Evolutionary conservation across 2,888 invertebrate genomes (phyloP).

Genomic region (Lypha dubia): DNA sequence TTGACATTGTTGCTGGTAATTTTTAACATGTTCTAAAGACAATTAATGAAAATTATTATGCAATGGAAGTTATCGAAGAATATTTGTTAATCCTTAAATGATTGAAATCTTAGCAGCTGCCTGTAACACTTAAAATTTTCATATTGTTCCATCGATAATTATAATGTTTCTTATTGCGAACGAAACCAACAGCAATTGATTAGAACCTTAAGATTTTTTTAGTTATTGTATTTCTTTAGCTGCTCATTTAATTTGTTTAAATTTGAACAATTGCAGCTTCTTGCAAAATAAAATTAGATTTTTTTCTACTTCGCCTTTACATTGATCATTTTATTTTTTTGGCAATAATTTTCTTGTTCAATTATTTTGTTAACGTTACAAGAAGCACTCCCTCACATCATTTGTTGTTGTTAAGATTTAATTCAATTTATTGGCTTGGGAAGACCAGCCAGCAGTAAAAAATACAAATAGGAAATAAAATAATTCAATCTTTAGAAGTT

Average conservation of each 20-base stretch:
- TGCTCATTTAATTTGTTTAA: constrained; percentile 21
- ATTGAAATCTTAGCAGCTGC: constrained; percentile 66
- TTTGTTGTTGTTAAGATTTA: not conserved
- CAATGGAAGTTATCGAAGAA: not conserved
- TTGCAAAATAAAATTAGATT: constrained; percentile 39
- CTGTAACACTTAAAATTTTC: constrained; percentile 44
- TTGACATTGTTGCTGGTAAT: too few species aligned
- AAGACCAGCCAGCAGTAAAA: constrained; percentile 2
- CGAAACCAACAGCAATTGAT: constrained; percentile 53
- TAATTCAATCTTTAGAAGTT: not conserved
- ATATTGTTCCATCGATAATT: constrained; percentile 52
- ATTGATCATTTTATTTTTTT: constrained; percentile 10
- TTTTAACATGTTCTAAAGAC: not conserved
- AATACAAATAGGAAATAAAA: not conserved
- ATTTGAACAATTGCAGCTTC: constrained; percentile 49
- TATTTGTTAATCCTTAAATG: constrained; percentile 57
- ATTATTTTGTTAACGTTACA: constrained; percentile 33
- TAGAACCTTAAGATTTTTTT: constrained; percentile 56
- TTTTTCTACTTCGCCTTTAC: not conserved
- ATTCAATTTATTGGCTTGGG: constrained; percentile 4
- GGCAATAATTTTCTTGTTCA: constrained; percentile 48
- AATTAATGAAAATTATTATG: not conserved
- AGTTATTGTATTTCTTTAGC: not conserved
- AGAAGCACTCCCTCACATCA: constrained; percentile 50
- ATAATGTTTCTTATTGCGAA: constrained; percentile 24